Percentiles rank a stretch among this genome's conserved stretches.
Evolutionary conservation across 2,113 vertebrate species (phyloP).

Genomic region (Pithys albifrons): DNA sequence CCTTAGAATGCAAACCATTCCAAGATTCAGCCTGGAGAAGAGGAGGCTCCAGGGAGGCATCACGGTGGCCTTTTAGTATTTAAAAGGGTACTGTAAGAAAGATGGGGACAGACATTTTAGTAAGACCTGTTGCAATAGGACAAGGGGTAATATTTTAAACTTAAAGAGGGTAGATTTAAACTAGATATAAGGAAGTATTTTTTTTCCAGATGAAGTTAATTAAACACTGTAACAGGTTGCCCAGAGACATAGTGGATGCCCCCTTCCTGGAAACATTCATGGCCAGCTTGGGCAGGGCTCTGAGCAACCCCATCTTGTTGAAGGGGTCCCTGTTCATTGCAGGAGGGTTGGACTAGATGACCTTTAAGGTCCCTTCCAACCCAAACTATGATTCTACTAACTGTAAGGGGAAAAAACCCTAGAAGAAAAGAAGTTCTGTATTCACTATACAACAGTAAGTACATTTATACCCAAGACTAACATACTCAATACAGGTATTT

Average conservation of each 20-base stretch:
- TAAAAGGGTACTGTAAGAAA: neutral
- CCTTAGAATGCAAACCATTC: neutral
- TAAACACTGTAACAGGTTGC: neutral
- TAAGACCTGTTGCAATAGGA: neutral
- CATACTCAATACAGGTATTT: accelerated
- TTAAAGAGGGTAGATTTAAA: neutral
- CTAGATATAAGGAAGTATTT: neutral
- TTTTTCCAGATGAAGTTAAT: neutral
- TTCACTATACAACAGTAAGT: neutral
- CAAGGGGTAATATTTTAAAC: neutral
- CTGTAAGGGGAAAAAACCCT: neutral
- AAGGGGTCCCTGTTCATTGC: neutral
- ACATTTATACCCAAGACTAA: neutral
- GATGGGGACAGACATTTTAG: neutral
- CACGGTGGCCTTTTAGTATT: neutral
- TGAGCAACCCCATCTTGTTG: neutral
- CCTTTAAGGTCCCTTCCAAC: neutral
- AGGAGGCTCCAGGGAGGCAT: neutral
- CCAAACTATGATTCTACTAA: neutral
- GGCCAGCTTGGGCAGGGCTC: neutral
- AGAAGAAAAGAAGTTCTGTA: neutral
- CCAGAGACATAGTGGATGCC: neutral
- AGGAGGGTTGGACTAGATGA: neutral
- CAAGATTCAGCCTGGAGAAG: neutral
- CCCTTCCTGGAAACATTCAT: neutral